These are phyloP conservation scores for Gymnobelideus leadbeateri DNA, from an alignment of 2,113 vertebrate species.

Conservation along the genomic window DNA sequence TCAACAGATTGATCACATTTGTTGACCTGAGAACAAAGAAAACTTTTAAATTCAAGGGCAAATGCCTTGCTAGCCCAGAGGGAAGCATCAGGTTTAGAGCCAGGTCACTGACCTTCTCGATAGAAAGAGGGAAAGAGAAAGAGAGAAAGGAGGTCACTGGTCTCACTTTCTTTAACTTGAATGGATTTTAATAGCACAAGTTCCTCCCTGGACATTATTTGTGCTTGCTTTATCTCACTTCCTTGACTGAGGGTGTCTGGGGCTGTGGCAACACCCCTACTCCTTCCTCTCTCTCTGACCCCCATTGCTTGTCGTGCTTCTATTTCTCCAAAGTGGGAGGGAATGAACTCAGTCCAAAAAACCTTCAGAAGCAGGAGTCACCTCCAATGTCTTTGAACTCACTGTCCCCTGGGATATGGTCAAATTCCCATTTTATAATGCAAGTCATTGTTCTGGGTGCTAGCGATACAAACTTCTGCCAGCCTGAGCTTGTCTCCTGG, in stretches of 20 bases:
- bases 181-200: neutral
- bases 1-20: neutral
- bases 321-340: neutral
- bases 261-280: neutral
- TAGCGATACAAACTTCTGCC: neutral
- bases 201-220: neutral
- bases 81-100: neutral
- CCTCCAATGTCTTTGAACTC: neutral
- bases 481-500: neutral
- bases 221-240: neutral
- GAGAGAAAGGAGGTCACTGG: neutral
- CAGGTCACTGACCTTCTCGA: neutral
- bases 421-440: neutral
- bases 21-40: neutral
- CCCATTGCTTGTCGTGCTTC: neutral
- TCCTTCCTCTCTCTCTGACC: neutral
- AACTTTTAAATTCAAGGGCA: neutral
- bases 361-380: neutral
- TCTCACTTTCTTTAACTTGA: neutral
- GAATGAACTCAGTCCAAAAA: neutral
- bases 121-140: neutral
- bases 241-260: neutral
- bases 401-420: neutral
- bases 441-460: neutral
- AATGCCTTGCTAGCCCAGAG: neutral